Evolutionary conservation across 2,888 invertebrate species (phyloP).

Genomic region (Drosophila meridiana): DNA sequence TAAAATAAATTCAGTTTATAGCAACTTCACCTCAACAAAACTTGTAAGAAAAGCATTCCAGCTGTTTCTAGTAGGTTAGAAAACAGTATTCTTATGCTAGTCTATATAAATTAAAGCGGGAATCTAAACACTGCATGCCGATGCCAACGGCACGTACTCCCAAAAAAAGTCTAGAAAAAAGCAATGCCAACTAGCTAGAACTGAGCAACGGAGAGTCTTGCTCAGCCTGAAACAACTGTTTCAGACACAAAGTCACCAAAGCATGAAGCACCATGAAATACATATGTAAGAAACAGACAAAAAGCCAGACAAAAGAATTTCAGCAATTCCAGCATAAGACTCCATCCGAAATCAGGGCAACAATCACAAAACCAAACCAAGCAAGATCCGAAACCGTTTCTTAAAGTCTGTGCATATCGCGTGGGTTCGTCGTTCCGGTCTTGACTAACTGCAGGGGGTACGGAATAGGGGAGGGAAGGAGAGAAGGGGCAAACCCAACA

Average conservation of each 20-base stretch:
- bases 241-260: conserved; percentile 44
- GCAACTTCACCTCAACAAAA: neutral
- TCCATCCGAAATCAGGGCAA: conserved; percentile 50
- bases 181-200: conserved; percentile 56
- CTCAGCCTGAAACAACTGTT: conserved; percentile 17
- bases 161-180: conserved; percentile 10
- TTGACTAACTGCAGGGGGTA: conserved; percentile 3
- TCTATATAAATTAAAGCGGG: conserved; percentile 10
- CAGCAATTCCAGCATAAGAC: conserved; percentile 48
- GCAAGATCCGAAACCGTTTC: conserved; percentile 48
- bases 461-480: too few relatives aligned
- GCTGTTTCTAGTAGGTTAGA: neutral
- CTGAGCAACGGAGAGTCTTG: conserved; percentile 18
- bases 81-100: neutral
- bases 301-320: conserved; percentile 46
- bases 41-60: conserved; percentile 1
- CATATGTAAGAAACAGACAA: conserved; percentile 17
- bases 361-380: conserved; percentile 30
- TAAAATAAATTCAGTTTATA: neutral
- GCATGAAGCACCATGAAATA: conserved; percentile 45
- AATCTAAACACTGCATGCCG: conserved; percentile 7
- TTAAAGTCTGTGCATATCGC: conserved; percentile 34
- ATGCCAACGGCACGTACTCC: conserved; percentile 32
- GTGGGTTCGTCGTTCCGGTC: conserved; percentile 54
- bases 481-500: neutral